Evolutionary conservation across 2,888 invertebrate species (phyloP), one percentile per base, ranked within the genome.

Genomic region (Dasypolia templi): DNA sequence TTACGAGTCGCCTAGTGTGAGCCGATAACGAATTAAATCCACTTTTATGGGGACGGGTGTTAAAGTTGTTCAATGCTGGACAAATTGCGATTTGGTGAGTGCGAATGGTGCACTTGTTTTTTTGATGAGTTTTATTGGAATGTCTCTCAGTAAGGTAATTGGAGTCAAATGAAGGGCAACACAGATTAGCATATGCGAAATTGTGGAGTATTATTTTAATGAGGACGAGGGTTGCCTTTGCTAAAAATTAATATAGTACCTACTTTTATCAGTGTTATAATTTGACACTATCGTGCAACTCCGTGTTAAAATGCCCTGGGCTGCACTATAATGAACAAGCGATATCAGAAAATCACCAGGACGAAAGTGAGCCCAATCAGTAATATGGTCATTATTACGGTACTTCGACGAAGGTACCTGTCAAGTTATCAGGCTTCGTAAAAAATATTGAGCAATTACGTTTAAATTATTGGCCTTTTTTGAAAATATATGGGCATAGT

Each of bases 331-430:
- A 72, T 42, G 35, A 56, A 46, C 11, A 11, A 58, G 12, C 32
- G 17, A 17, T 69, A 64, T 70, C 49, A 67, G 11, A 65, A 71
- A 61, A 71, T 68, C n/a, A 5, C 32, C 55, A 17, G 49, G 67
- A 75, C 17, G 19, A 64, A 32, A 68, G 64, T 75, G 63, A 67
- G 65, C 72, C 39, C 72, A 84, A 77, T 82, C 62, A 63, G 65
- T 78, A 82, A 61, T 61, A 46, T 76, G 74, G 59, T 80, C 65
- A 76, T 85, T 86, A 86, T 58, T 63, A 82, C 85, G 85, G 87
- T 86, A 86, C 85, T 70, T 59, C 73, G 66, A 75, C 59, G 77
- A 64, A 85, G 76, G 77, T 53, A 56, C 71, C 75, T 72, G 68
- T 72, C 87, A 79, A 65, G 69, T 66, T 51, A 77, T 82, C 66